phyloP scores from a whole-genome alignment of 2,113 vertebrate species.

The Chionis minor region DNA sequence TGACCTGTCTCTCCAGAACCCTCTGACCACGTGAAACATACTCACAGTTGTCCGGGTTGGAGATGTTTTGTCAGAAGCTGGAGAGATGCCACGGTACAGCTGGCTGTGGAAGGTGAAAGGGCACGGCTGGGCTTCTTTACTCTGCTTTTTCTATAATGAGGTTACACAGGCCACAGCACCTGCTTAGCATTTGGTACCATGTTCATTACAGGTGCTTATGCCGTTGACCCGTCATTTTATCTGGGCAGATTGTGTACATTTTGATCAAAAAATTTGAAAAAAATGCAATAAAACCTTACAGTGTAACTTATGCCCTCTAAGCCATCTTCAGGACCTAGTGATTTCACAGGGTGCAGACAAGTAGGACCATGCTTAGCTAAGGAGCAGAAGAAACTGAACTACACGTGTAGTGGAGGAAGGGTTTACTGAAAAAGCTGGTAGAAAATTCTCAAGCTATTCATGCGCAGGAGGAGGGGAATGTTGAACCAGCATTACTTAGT shows the following conservation, averaged over 20 bases:
- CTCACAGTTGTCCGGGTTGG: not conserved
- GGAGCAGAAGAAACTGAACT: not conserved
- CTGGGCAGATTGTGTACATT: not conserved
- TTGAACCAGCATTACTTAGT: not conserved
- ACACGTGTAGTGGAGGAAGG: not conserved
- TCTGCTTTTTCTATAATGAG: not conserved
- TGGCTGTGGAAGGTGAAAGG: slow-evolving; percentile 5
- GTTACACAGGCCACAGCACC: not conserved
- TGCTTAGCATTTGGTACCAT: not conserved
- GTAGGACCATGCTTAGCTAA: not conserved
- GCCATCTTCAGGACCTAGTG: not conserved
- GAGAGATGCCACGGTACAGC: not conserved
- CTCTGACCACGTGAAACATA: not conserved
- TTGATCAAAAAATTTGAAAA: not conserved
- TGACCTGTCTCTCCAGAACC: not conserved
- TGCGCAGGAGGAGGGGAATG: not conserved
- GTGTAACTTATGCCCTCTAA: not conserved
- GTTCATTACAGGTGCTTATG: not conserved
- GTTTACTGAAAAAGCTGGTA: not conserved
- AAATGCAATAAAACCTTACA: not conserved
- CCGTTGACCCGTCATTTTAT: not conserved
- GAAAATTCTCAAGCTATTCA: not conserved
- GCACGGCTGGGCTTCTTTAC: not conserved
- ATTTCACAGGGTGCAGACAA: not conserved
- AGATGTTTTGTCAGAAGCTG: slow-evolving; percentile 42